Percentiles rank a stretch among this genome's conserved stretches.
Evolutionary conservation across 2,113 vertebrate genomes (phyloP).

Genomic region (Chaetodon trifascialis): DNA sequence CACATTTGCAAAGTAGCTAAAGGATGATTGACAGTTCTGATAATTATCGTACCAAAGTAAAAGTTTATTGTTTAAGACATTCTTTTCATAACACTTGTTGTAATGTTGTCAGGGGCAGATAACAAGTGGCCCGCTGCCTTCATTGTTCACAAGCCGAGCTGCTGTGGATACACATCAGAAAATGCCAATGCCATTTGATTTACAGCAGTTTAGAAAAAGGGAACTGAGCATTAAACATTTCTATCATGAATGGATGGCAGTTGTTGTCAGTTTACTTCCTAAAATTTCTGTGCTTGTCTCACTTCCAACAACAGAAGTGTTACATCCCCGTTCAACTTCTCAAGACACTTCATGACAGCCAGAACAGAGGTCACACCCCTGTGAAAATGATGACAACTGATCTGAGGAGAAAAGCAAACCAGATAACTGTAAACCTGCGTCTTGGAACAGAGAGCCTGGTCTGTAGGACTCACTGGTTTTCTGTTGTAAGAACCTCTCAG

Average conservation of each 20-base stretch:
- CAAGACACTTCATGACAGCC: background rate
- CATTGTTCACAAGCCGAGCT: background rate
- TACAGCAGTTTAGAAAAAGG: slow-evolving; percentile 44
- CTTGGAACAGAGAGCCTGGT: background rate
- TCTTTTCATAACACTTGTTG: slow-evolving; percentile 3
- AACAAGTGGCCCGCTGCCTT: slow-evolving; percentile 7
- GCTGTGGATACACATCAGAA: slow-evolving; percentile 13
- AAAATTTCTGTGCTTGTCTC: slow-evolving; percentile 25
- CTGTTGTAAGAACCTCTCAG: background rate
- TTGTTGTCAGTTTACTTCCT: slow-evolving; percentile 45
- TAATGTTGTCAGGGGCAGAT: background rate
- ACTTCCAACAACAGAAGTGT: slow-evolving; percentile 8
- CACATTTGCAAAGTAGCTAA: too few relatives aligned
- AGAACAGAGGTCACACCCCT: slow-evolving; percentile 1
- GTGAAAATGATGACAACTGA: background rate
- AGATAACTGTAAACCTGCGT: slow-evolving; percentile 11
- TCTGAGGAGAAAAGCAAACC: background rate
- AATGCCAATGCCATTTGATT: slow-evolving; percentile 34
- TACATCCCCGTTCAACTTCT: slow-evolving; percentile 1
- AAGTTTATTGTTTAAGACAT: slow-evolving; percentile 31
- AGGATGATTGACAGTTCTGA: background rate
- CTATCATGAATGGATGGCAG: background rate
- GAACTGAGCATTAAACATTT: slow-evolving; percentile 52
- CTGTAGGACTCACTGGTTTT: background rate
- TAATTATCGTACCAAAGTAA: slow-evolving; percentile 2